Evolutionary conservation across 2,113 vertebrate species (phyloP).

Genomic region (Polypterus bichir): DNA sequence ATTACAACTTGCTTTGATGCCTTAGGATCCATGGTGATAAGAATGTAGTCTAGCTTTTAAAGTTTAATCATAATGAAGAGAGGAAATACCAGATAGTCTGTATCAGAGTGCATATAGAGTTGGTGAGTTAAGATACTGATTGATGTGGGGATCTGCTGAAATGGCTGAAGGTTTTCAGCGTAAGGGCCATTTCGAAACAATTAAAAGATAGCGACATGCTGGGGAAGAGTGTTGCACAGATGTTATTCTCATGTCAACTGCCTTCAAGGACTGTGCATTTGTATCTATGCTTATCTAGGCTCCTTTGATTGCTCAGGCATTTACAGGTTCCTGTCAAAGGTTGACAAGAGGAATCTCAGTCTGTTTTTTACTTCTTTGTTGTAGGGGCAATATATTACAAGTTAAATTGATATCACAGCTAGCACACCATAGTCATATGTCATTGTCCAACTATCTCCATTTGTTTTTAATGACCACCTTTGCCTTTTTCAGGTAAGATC

Average conservation of each 20-base stretch:
- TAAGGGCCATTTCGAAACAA: conserved; percentile 27
- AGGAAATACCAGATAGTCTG: conserved; percentile 38
- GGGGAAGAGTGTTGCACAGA: conserved; percentile 6
- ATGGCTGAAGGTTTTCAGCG: conserved; percentile 28
- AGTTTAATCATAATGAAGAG: conserved; percentile 42
- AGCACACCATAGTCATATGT: neutral
- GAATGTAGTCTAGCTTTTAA: neutral
- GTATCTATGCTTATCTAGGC: conserved; percentile 8
- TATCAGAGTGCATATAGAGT: conserved; percentile 23
- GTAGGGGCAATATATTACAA: neutral
- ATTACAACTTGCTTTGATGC: too few species aligned
- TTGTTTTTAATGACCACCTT: too few species aligned
- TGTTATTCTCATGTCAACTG: conserved; percentile 19
- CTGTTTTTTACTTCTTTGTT: neutral
- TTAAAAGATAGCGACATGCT: conserved; percentile 29
- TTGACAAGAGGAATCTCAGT: neutral
- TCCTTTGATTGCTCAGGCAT: neutral
- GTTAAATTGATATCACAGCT: neutral
- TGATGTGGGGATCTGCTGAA: conserved; percentile 34
- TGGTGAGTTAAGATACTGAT: conserved; percentile 23
- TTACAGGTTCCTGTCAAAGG: neutral
- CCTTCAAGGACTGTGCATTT: conserved; percentile 19
- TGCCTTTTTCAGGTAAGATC: too few species aligned
- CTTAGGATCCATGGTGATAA: too few species aligned
- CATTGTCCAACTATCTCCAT: neutral